Evolutionary conservation across 2,797 vertebrate genomes (phyloP).

Genomic region (Diplodus puntazzo): DNA sequence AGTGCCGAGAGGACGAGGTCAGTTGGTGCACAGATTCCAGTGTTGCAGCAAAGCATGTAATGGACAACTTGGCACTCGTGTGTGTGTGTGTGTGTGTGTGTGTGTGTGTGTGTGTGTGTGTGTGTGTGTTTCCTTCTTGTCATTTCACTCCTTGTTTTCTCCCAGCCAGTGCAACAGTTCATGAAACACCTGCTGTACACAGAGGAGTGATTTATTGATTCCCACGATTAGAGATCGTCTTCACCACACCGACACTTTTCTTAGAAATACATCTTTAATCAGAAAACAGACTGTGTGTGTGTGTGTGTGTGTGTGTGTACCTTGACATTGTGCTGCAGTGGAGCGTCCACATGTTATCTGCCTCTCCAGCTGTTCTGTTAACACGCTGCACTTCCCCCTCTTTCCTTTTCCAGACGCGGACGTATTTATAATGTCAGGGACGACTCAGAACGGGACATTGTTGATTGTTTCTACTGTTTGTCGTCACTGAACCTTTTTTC

Average conservation of each 20-base stretch:
- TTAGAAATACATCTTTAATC: slow-evolving; percentile 11
- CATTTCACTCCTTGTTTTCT: slow-evolving; percentile 7
- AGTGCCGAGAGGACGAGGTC: slow-evolving; percentile 54
- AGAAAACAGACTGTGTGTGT: not conserved
- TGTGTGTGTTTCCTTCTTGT: slow-evolving; percentile 11
- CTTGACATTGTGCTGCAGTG: slow-evolving; percentile 56
- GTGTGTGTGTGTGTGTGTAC: not conserved
- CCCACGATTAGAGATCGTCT: not conserved
- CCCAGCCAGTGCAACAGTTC: slow-evolving; percentile 3
- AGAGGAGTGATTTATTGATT: not conserved
- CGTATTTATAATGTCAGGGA: not conserved
- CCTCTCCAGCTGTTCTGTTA: slow-evolving; percentile 55
- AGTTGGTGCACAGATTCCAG: slow-evolving; percentile 76
- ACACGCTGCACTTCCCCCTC: slow-evolving; percentile 18
- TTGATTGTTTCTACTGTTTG: not conserved
- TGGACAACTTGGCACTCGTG: slow-evolving; percentile 70
- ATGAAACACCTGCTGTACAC: not conserved
- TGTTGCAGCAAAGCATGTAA: slow-evolving; percentile 78
- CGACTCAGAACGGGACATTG: not conserved
- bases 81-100: slow-evolving; percentile 4
- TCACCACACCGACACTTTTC: not conserved
- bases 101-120: not conserved
- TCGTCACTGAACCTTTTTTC: not conserved
- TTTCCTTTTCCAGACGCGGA: slow-evolving; percentile 15
- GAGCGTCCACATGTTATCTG: slow-evolving; percentile 59